These are phyloP conservation scores for Acrocephalus kingi DNA, from an alignment of 2,113 vertebrate genomes.

Conservation along the genomic window DNA sequence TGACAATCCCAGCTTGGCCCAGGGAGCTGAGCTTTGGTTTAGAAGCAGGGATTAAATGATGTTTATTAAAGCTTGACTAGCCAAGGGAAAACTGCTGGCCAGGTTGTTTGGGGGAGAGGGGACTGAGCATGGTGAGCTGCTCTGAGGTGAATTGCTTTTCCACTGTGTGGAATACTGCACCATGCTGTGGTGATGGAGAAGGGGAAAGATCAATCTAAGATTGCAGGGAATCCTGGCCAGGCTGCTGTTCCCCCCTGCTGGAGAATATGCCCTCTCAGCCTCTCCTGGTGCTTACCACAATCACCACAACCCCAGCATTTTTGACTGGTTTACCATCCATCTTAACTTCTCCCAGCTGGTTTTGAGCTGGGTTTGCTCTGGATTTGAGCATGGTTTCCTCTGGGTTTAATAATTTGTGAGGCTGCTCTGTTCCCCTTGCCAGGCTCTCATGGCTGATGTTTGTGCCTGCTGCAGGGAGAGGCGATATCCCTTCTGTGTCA, in stretches of 20 bases:
- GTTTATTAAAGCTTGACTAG: neutral
- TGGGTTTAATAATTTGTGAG: neutral
- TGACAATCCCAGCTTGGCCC: neutral
- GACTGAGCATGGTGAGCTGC: neutral
- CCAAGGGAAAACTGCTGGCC: neutral
- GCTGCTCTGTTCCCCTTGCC: neutral
- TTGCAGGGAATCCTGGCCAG: neutral
- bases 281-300: neutral
- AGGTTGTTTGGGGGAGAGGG: neutral
- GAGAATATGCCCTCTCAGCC: neutral
- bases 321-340: neutral
- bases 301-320: neutral
- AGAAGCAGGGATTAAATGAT: neutral
- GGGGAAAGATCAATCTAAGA: rapidly evolving
- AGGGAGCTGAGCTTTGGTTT: neutral
- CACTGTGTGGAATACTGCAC: neutral
- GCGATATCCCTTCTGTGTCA: neutral
- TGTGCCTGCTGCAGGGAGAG: neutral
- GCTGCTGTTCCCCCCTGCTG: neutral
- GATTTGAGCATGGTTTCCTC: neutral
- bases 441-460: neutral
- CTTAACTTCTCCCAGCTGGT: neutral
- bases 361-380: neutral
- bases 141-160: neutral
- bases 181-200: neutral